A percentile compares a stretch with the other conserved stretches of the same genome.
These are phyloP conservation scores for Typhlomys cinereus DNA, from an alignment of 2,113 vertebrate genomes.

Conservation along the genomic window DNA sequence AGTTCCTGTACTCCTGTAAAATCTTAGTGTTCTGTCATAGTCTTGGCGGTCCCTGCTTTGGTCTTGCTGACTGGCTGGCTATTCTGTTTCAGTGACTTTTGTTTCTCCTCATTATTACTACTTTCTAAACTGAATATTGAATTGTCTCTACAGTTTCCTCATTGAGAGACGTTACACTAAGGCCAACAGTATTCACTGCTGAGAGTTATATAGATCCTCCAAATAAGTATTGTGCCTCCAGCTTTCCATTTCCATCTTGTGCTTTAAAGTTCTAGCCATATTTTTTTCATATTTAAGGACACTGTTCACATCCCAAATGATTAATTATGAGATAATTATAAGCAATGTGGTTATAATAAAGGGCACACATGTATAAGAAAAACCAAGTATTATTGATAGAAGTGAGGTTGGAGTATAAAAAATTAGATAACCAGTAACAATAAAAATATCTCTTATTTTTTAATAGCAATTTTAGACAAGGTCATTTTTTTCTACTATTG, in stretches of 20 bases:
- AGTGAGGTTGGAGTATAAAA: not conserved
- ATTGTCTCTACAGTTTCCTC: not conserved
- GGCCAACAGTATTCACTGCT: not conserved
- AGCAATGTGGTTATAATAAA: not conserved
- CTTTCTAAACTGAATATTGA: not conserved
- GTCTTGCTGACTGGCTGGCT: not conserved
- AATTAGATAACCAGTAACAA: not conserved
- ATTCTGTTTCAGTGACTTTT: not conserved
- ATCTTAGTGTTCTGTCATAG: not conserved
- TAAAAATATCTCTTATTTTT: not conserved
- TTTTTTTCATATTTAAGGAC: slow-evolving; percentile 13
- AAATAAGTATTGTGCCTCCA: not conserved
- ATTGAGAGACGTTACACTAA: not conserved
- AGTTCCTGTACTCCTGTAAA: not conserved
- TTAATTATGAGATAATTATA: not conserved
- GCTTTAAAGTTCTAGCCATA: not conserved
- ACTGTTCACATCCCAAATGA: not conserved
- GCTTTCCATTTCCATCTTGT: not conserved
- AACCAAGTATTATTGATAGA: not conserved
- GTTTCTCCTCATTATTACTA: not conserved
- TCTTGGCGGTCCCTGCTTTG: not conserved
- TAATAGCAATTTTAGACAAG: not conserved
- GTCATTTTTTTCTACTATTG: not conserved
- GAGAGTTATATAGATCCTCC: not conserved
- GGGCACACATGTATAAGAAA: not conserved